Base-by-base conservation (phyloP, 2,797 vertebrate species). In the Coccyzus lansbergi region DNA sequence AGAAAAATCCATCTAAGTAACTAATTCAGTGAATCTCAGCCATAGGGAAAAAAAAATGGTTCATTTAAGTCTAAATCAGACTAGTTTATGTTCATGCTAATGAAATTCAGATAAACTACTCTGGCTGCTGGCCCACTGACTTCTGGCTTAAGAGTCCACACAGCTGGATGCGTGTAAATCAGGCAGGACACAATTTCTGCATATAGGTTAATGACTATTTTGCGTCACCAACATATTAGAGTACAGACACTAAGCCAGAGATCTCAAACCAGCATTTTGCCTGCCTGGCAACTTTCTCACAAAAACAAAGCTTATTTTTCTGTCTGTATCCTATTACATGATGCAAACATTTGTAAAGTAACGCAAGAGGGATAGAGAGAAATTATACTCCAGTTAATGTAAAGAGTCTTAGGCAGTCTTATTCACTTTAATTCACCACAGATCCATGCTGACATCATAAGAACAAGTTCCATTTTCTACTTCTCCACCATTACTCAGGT, bases 161-260 rank as follows among this genome's bases (percentile, higher is more conserved):
- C 94, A 97, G 96, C 94, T 96, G 94, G 86, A 90, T 70, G 81
- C 49, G 71, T 83, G 60, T 38, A 93, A 89, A 88, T 81, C 52
- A 87, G 72, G 83, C 88, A 96, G 88, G 52, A 94, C 72, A 80
- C 25, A 28, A 77, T 88, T 92, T 90, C 71, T 94, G 63, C 88
- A 82, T 93, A 94, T 74, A 96, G 82, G 90, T 89, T 95, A 95
- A 95, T 34, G 74, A 86, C 51, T 79, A 12, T 42, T 78, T 60
- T 91, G 91, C 49, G 13, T 94, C 90, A 96, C 40, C 76, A 81
- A 49, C 0, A 0, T 86, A 14, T 46, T 40, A 76, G 55, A 92
- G 74, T 40, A 93, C 56, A 88, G 67, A 93, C 78, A 67, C 26
- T 52, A 64, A 77, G 89, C 56, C 85, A 92, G 59, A 72, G 71